Conservation (phyloP, 2,797 vertebrate genomes). For the Trachurus trachurus region DNA sequence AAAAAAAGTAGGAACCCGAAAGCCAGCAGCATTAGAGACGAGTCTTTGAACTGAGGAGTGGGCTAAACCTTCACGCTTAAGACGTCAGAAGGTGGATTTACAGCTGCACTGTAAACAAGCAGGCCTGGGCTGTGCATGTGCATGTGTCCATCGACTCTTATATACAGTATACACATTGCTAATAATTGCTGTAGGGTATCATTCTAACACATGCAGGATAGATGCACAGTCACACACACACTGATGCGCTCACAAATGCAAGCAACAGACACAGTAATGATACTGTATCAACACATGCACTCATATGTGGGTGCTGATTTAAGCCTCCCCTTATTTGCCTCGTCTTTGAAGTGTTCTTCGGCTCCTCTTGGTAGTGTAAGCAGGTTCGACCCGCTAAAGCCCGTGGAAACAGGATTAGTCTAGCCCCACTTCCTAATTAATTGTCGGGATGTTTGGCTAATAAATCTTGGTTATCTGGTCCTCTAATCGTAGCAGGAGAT, state of each 20-base stretch:
- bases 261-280: conserved; percentile 41
- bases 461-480: conserved; percentile 84
- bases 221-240: not conserved
- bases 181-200: conserved; percentile 26
- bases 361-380: conserved; percentile 48
- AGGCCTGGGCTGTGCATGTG: conserved; percentile 20
- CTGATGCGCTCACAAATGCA: conserved; percentile 13
- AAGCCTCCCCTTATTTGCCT: conserved; percentile 55
- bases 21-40: conserved; percentile 55
- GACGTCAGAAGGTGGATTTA: conserved; percentile 68
- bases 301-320: conserved; percentile 58
- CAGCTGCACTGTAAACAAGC: conserved; percentile 60
- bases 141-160: conserved; percentile 38
- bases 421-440: conserved; percentile 81
- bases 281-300: conserved; percentile 10
- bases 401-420: conserved; percentile 84
- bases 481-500: conserved; percentile 79
- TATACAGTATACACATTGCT: conserved; percentile 21
- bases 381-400: conserved; percentile 73
- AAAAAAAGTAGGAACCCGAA: conserved; percentile 27
- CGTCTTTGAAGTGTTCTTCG: conserved; percentile 74
- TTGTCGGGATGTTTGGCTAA: conserved; percentile 81
- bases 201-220: not conserved
- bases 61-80: conserved; percentile 72
- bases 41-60: conserved; percentile 79